A percentile compares a stretch with the other conserved stretches of the same genome.
Conservation (phyloP, 2,888 invertebrate species). For the Lithodes maja region DNA sequence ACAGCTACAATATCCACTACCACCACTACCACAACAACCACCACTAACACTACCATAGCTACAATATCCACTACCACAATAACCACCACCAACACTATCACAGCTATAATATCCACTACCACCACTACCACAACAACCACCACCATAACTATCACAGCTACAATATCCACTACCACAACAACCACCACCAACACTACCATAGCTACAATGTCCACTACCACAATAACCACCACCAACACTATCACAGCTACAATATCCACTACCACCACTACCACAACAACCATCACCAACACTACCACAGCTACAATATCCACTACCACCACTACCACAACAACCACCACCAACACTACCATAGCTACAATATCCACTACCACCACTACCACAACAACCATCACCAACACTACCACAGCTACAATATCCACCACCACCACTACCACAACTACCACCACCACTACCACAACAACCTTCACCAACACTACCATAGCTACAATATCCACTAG, state of each 20-base stretch:
- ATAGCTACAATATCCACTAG: too few species aligned
- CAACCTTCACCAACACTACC: too few species aligned
- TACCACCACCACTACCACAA: background rate
- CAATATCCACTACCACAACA: background rate
- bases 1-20: too few species aligned
- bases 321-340: background rate
- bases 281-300: background rate
- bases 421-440: background rate
- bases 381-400: background rate
- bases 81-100: background rate
- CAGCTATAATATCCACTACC: too few species aligned
- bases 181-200: background rate
- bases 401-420: background rate
- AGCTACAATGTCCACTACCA: background rate
- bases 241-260: background rate
- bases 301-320: background rate
- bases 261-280: background rate
- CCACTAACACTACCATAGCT: background rate
- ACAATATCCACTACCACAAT: background rate
- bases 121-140: background rate
- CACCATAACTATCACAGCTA: background rate
- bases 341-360: background rate
- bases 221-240: background rate
- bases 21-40: constrained; percentile 7
- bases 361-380: constrained; percentile 12